These are phyloP conservation scores for Cirrhinus mrigala DNA, from an alignment of 2,797 vertebrate species.

Conservation along the genomic window DNA sequence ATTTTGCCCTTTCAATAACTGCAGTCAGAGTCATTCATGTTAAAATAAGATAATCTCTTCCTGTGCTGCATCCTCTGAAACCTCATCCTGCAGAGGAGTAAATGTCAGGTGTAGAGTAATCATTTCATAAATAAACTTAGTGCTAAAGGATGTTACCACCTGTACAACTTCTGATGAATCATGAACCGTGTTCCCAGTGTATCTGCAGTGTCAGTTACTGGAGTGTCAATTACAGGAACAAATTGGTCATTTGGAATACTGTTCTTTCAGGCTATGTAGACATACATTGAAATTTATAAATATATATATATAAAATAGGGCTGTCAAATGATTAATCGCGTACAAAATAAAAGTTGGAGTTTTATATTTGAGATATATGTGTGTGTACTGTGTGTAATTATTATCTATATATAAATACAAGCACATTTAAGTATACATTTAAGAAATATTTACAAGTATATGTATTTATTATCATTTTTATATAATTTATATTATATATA, in stretches of 20 bases:
- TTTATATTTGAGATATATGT: no score
- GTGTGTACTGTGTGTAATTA: no score
- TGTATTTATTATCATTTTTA: no score
- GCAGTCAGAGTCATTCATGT: conserved; percentile 20
- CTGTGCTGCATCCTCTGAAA: conserved; percentile 30
- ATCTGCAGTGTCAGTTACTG: not conserved
- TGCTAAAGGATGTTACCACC: not conserved
- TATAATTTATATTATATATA: no score
- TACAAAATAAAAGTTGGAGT: no score
- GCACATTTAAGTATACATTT: no score
- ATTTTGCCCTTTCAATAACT: conserved; percentile 34
- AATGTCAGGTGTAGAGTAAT: conserved; percentile 46
- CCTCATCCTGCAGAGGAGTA: conserved; percentile 19
- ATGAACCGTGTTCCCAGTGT: not conserved
- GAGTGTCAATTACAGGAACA: no score
- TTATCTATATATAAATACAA: no score
- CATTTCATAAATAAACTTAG: conserved; percentile 12
- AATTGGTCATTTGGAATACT: not conserved
- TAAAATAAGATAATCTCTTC: conserved; percentile 48
- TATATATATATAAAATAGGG: no score
- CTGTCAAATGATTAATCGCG: no score
- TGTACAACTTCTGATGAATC: not conserved
- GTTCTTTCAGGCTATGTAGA: not conserved
- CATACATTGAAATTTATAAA: not conserved
- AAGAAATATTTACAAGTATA: no score